Percentiles rank a stretch among this genome's conserved stretches.
phyloP scores from a whole-genome alignment of 2,888 invertebrate genomes.

The Heliconius ismenius region DNA sequence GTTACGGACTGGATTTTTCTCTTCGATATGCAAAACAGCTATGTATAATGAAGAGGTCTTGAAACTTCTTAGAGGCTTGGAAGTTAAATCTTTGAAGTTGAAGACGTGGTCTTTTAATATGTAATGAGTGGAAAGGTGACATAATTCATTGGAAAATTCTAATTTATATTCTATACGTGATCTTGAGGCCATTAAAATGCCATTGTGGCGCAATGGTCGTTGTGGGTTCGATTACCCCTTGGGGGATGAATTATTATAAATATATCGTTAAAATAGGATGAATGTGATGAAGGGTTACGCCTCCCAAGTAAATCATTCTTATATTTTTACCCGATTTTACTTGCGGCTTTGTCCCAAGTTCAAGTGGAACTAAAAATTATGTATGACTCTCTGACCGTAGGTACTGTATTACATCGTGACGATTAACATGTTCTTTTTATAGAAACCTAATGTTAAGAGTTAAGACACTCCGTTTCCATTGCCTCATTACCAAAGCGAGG shows the following conservation, averaged over 20 bases:
- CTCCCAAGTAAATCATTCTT: too few species aligned
- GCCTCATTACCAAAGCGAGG: too few species aligned
- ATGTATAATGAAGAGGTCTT: slow-evolving; percentile 23
- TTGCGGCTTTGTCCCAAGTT: too few species aligned
- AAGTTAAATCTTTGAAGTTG: slow-evolving; percentile 20
- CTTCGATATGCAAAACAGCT: slow-evolving; percentile 26
- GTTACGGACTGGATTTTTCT: background rate
- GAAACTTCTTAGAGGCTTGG: slow-evolving; percentile 17
- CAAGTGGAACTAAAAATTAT: too few species aligned
- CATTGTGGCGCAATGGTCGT: background rate
- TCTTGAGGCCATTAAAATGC: background rate
- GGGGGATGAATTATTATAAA: background rate
- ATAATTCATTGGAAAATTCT: slow-evolving; percentile 1
- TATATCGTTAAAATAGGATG: too few species aligned
- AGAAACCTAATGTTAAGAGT: too few species aligned
- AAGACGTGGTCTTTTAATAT: slow-evolving; percentile 24
- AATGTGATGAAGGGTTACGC: too few species aligned
- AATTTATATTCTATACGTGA: background rate
- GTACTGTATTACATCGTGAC: too few species aligned
- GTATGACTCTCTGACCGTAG: too few species aligned
- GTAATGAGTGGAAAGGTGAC: slow-evolving; percentile 11
- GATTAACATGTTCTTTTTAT: too few species aligned
- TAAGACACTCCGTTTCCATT: too few species aligned
- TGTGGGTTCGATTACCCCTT: background rate
- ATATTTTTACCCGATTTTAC: too few species aligned